A percentile compares a stretch with the other conserved stretches of the same genome.
phyloP scores from a whole-genome alignment of 2,113 vertebrate species.

The Chamaea fasciata region DNA sequence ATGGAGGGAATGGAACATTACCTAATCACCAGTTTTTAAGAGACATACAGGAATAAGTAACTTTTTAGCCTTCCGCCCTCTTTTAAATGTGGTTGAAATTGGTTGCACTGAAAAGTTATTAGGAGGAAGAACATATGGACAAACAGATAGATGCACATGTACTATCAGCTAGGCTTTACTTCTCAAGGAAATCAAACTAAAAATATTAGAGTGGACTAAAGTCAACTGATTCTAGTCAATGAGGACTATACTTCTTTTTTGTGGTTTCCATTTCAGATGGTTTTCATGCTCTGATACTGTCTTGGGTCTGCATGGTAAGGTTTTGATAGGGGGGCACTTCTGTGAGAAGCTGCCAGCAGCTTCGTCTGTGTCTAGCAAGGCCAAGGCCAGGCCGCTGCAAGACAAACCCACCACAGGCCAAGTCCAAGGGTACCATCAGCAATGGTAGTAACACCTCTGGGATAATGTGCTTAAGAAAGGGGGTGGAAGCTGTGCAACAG shows the following conservation, averaged over 20 bases:
- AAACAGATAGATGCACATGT: neutral
- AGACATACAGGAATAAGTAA: neutral
- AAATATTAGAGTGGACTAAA: neutral
- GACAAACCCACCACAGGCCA: neutral
- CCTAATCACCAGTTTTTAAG: neutral
- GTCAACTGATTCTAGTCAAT: neutral
- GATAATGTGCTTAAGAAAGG: neutral
- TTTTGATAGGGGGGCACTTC: neutral
- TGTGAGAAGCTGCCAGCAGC: neutral
- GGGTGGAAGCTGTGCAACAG: neutral
- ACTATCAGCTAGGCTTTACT: neutral
- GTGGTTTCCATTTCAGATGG: neutral
- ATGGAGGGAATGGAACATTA: neutral
- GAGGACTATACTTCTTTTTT: neutral
- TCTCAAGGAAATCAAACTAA: neutral
- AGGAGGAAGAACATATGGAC: conserved; percentile 9
- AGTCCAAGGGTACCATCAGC: neutral
- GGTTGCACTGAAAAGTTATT: neutral
- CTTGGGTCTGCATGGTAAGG: neutral
- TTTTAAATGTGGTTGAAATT: neutral
- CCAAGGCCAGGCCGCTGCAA: neutral
- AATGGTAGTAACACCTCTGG: neutral
- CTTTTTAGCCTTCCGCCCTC: neutral
- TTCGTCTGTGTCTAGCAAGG: neutral
- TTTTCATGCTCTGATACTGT: neutral